Evolutionary conservation across 2,888 invertebrate genomes (phyloP), one percentile per base, ranked within the genome.

Genomic region (Hesperia comma): DNA sequence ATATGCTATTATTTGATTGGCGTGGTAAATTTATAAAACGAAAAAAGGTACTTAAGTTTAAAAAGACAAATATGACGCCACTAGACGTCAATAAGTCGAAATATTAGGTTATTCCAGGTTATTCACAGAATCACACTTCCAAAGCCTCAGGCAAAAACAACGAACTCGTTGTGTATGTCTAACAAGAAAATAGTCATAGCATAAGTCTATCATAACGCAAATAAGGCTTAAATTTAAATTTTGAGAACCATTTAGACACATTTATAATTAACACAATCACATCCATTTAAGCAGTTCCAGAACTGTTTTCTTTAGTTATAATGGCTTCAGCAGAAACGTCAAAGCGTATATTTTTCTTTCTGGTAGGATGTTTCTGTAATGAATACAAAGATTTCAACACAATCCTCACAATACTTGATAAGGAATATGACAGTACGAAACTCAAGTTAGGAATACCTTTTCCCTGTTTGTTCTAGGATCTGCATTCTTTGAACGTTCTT

Each of bases 401-500:
- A 26, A 26, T 51, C 26, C 51, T 14, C n/a, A 14, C 2, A 8
- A 46, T 46, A 46, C 17, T 41, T 41, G 41, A 46, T 21, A 21
- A 17, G 2, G 7, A 19, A 21, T 21, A 19, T 21, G 4, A 14
- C 5, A 4, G 21, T 3, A 51, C 4, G 12, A 14, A 12, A 40
- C 33, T 55, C 17, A 57, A 21, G 40, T 64, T 40, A 41, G 1
- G 8, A 41, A 67, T 72, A 92, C 93, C 87, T 92, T 93, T 68
- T 93, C 93, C 78, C 54, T 66, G 21, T 94, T 95, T 71, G 87
- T 76, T 72, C 94, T 93, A 0, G 94, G 80, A 70, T 95, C 95
- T 58, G 92, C 81, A 75, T 93, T 84, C 86, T 94, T 95, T 4
- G 96, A 96, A 60, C 96, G 92, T 84, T 97, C 96, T 79, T 95